Conservation (phyloP, 2,888 invertebrate genomes). For the Epirrita christyi region DNA sequence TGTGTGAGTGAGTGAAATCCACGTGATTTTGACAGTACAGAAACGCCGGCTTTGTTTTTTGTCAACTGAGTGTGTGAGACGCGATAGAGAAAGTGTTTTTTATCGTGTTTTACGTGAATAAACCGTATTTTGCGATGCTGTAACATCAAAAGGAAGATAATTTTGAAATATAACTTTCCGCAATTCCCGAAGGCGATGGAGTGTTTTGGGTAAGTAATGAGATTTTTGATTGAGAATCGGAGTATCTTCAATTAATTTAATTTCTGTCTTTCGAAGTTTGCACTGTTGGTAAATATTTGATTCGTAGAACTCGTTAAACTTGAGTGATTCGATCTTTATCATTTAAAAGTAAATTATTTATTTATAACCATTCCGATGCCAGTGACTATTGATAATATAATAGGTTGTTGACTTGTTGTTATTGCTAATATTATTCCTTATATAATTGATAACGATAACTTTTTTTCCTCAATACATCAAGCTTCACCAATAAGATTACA, state of each 20-base stretch:
- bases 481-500: conserved; percentile 1
- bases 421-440: conserved; percentile 9
- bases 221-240: conserved; percentile 55
- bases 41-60: conserved; percentile 63
- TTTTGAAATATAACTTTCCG: conserved; percentile 52
- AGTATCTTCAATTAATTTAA: conserved; percentile 51
- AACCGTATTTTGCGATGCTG: conserved; percentile 54
- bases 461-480: background rate
- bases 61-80: conserved; percentile 48
- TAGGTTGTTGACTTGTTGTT: conserved; percentile 26
- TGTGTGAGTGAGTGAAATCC: conserved; percentile 62
- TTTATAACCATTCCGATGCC: conserved; percentile 24
- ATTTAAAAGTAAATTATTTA: conserved; percentile 28
- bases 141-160: conserved; percentile 58
- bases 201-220: conserved; percentile 70
- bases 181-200: conserved; percentile 63
- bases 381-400: conserved; percentile 17
- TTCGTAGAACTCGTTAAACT: conserved; percentile 36
- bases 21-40: conserved; percentile 80
- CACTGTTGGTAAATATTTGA: conserved; percentile 49
- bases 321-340: conserved; percentile 31
- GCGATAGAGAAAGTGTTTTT: conserved; percentile 62
- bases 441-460: conserved; percentile 8
- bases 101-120: conserved; percentile 56
- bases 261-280: conserved; percentile 37